A percentile compares a stretch with the other conserved stretches of the same genome.
These are phyloP conservation scores for Ciconia boyciana DNA, from an alignment of 2,113 vertebrate species.

Conservation along the genomic window DNA sequence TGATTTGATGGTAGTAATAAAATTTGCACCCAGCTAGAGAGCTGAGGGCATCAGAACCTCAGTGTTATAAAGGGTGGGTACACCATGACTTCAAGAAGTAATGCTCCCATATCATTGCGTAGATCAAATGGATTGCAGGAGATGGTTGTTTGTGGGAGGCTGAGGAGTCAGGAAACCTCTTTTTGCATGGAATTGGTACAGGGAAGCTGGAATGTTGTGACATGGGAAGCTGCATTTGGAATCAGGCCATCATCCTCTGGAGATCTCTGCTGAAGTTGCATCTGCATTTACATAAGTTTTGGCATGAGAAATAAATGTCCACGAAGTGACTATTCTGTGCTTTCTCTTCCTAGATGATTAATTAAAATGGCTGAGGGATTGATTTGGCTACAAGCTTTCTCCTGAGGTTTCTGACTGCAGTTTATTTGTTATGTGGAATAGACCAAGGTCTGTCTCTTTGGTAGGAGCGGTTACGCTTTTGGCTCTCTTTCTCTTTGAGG, in stretches of 20 bases:
- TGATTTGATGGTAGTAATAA: not conserved
- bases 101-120: not conserved
- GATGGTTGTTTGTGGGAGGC: not conserved
- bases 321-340: not conserved
- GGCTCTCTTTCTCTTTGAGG: not conserved
- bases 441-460: not conserved
- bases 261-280: conserved; percentile 28
- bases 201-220: not conserved
- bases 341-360: conserved; percentile 27
- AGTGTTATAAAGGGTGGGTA: not conserved
- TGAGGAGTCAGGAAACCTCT: not conserved
- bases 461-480: not conserved
- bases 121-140: not conserved
- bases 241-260: not conserved
- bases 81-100: not conserved
- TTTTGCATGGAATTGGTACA: not conserved
- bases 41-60: not conserved
- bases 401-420: not conserved
- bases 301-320: not conserved
- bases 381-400: not conserved
- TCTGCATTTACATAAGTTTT: conserved; percentile 44
- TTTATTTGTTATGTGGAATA: not conserved
- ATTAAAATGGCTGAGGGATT: not conserved
- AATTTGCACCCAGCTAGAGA: not conserved
- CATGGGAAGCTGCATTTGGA: conserved; percentile 32